Evolutionary conservation across 1,140 invertebrate species (phyloP).

Genomic region (Oscheius sp.): DNA sequence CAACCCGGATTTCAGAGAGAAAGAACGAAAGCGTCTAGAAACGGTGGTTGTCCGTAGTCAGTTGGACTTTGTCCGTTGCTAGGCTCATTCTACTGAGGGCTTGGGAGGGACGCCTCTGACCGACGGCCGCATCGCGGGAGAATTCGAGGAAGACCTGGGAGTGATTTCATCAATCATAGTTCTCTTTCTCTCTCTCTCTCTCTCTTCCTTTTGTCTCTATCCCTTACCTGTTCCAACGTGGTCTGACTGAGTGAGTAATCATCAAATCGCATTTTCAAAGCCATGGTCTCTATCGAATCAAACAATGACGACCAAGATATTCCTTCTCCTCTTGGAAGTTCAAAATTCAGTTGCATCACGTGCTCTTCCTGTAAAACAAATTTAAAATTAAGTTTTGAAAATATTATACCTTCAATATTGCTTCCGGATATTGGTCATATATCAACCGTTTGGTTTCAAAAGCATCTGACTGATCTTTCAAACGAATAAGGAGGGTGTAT

Average conservation of each 20-base stretch:
- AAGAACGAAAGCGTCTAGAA: no score
- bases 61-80: neutral
- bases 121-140: constrained; percentile 23
- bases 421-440: constrained; percentile 37
- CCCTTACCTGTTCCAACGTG: constrained; percentile 48
- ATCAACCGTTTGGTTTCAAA: constrained; percentile 55
- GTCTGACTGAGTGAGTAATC: constrained; percentile 54
- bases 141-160: constrained; percentile 35
- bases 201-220: neutral
- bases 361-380: constrained; percentile 37
- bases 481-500: constrained; percentile 70
- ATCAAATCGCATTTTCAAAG: constrained; percentile 27
- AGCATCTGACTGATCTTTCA: constrained; percentile 52
- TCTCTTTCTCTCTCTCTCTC: neutral
- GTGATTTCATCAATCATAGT: neutral
- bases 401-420: constrained; percentile 34
- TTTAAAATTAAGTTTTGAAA: neutral
- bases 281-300: constrained; percentile 43
- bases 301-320: constrained; percentile 48
- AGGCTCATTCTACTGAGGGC: neutral
- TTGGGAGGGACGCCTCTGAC: neutral
- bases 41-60: neutral
- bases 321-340: constrained; percentile 30
- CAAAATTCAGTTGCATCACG: constrained; percentile 50
- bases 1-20: no score